Evolutionary conservation across 2,888 invertebrate species (phyloP).

Genomic region (Morinoia aosen): DNA sequence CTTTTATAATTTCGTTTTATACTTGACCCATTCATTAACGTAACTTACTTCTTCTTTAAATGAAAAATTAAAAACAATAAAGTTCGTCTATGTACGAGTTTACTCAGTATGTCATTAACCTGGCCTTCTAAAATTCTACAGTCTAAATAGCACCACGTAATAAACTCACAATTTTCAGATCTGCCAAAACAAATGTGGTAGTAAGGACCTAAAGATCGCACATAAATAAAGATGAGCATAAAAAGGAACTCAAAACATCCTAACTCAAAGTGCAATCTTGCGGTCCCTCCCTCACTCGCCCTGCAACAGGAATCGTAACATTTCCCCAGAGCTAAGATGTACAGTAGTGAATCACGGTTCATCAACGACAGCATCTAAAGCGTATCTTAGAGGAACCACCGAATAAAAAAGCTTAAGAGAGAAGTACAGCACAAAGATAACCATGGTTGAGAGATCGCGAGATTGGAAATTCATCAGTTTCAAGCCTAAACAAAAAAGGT

Average conservation of each 20-base stretch:
- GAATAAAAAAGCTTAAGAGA: too few species aligned
- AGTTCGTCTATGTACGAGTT: not conserved
- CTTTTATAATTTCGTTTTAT: not conserved
- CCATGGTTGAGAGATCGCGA: too few species aligned
- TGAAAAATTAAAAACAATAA: conserved; percentile 37
- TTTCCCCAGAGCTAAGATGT: too few species aligned
- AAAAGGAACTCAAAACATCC: not conserved
- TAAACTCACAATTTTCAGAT: not conserved
- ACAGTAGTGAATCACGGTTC: too few species aligned
- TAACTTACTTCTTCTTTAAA: not conserved
- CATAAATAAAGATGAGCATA: not conserved
- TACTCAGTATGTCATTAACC: not conserved
- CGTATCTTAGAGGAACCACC: too few species aligned
- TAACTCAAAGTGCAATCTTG: not conserved
- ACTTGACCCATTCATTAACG: not conserved
- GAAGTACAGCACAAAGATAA: too few species aligned
- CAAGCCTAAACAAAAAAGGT: too few species aligned
- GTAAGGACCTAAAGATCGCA: too few species aligned
- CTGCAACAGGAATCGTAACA: too few species aligned
- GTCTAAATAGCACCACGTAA: not conserved
- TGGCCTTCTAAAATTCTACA: not conserved
- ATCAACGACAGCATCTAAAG: too few species aligned
- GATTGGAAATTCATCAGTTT: too few species aligned
- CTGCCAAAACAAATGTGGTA: too few species aligned
- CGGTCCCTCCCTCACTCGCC: not conserved